Evolutionary conservation across 1,140 invertebrate genomes (phyloP).

Genomic region (Charaxes varanes): DNA sequence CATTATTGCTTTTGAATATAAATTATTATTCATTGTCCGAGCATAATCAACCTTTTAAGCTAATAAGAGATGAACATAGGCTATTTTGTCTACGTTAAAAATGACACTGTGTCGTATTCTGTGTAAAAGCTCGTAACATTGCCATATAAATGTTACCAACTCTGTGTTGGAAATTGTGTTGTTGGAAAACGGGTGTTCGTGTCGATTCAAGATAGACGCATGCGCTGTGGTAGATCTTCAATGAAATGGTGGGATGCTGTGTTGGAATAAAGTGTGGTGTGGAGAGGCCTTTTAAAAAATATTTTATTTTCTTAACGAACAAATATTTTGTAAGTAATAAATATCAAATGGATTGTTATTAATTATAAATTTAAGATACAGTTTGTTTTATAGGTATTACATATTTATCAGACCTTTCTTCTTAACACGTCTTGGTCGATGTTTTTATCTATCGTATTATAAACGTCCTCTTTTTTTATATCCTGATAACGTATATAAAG

Average conservation of each 20-base stretch:
- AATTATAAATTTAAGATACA: too few relatives aligned
- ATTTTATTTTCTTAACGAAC: conserved; percentile 5
- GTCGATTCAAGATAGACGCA: conserved; percentile 22
- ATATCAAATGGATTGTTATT: too few relatives aligned
- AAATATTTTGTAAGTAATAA: too few relatives aligned
- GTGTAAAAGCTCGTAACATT: not conserved
- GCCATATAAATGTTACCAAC: not conserved
- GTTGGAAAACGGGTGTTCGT: conserved; percentile 17
- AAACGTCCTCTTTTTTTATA: too few relatives aligned
- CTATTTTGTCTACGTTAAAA: not conserved
- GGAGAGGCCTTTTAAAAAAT: conserved; percentile 15
- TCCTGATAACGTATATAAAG: too few relatives aligned
- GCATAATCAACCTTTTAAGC: conserved; percentile 4
- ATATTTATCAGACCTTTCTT: too few relatives aligned
- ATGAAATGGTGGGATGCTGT: conserved; percentile 35
- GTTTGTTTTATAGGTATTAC: too few relatives aligned
- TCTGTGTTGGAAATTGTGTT: not conserved
- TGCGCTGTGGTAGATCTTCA: conserved; percentile 21
- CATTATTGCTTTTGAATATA: too few relatives aligned
- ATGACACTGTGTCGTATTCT: not conserved
- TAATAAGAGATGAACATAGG: conserved; percentile 3
- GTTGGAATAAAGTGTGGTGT: conserved; percentile 16
- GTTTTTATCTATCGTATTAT: too few relatives aligned
- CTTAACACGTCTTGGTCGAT: too few relatives aligned
- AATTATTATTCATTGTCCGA: not conserved